These are phyloP conservation scores for Pseudolaguvia tuberculata DNA, from an alignment of 2,113 vertebrate species.

Conservation along the genomic window DNA sequence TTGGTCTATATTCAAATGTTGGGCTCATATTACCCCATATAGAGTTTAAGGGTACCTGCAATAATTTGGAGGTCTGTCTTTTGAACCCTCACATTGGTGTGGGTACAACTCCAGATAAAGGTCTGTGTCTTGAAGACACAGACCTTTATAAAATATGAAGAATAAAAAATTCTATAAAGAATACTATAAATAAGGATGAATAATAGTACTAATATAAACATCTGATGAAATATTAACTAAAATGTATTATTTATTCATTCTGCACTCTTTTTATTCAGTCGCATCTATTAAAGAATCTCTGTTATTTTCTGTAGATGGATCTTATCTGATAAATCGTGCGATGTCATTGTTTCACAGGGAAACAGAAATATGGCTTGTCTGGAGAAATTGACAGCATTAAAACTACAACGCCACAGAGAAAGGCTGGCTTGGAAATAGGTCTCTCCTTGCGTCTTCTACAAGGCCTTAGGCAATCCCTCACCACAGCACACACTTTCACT, in stretches of 20 bases:
- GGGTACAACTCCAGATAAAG: neutral
- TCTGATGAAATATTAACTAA: neutral
- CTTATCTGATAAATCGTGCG: slow-evolving; percentile 11
- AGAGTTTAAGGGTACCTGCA: neutral
- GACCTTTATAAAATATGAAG: too few relatives aligned
- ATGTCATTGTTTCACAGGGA: slow-evolving; percentile 30
- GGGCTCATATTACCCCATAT: neutral
- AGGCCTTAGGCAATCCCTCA: neutral
- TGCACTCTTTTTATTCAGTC: neutral
- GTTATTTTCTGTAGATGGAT: neutral
- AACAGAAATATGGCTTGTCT: slow-evolving; percentile 7
- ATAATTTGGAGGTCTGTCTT: neutral
- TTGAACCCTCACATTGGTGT: neutral
- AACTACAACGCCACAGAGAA: slow-evolving; percentile 28
- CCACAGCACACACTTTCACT: slow-evolving; percentile 20
- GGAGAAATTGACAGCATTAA: slow-evolving; percentile 20
- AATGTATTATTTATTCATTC: neutral
- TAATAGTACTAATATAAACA: neutral
- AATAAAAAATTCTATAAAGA: too few relatives aligned
- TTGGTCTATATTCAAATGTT: neutral
- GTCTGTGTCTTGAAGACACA: too few relatives aligned
- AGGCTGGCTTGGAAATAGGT: slow-evolving; percentile 19
- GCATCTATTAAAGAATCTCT: neutral
- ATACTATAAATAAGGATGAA: too few relatives aligned
- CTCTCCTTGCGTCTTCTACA: slow-evolving; percentile 4